Evolutionary conservation across 2,797 vertebrate species (phyloP), one percentile per base, ranked within the genome.

Genomic region (Capromys pilorides): DNA sequence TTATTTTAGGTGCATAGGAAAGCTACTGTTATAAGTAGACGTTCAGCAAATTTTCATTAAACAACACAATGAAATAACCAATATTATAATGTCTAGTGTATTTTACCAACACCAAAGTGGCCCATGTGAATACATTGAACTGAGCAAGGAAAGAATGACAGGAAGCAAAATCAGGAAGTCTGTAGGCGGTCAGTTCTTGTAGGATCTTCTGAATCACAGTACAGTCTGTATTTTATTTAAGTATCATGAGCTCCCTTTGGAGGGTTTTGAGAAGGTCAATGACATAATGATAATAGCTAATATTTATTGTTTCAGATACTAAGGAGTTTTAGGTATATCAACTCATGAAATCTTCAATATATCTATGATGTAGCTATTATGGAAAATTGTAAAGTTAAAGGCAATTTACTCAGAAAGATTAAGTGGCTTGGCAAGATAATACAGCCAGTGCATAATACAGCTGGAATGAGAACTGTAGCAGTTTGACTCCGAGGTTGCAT

Each of bases 161-260:
- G 61, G 45, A 86, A 66, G n/a, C 45, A 26, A 88, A 92, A 84
- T 83, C 51, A 66, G 45, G 62, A 90, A 28, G 39, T 62, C 61
- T 31, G 0, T 54, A 89, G 49, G 26, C 21, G 36, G 13, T 6
- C 39, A 85, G 39, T 78, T 94, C 49, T 21, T 22, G 9, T 16
- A 86, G 26, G 26, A 24, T 61, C 41, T 94, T 91, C 45, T 59
- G 67, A 19, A 9, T 49, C 18, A 66, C 62, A 45, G 59, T 67
- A 82, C 11, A 88, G 45, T 87, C 12, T 57, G 41, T 41, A 62
- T 92, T 86, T 86, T n/a, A 80, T 82, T 92, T 39, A 77, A 92
- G 45, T 26, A 59, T 81, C 6, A 67, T 21, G 49, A 18, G 61
- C 33, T 85, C 75, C 10, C 9, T 90, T 69, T 86, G 51, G 64